Base-by-base conservation (phyloP, 2,113 vertebrate genomes). In the Rhadina sibilatrix region DNA sequence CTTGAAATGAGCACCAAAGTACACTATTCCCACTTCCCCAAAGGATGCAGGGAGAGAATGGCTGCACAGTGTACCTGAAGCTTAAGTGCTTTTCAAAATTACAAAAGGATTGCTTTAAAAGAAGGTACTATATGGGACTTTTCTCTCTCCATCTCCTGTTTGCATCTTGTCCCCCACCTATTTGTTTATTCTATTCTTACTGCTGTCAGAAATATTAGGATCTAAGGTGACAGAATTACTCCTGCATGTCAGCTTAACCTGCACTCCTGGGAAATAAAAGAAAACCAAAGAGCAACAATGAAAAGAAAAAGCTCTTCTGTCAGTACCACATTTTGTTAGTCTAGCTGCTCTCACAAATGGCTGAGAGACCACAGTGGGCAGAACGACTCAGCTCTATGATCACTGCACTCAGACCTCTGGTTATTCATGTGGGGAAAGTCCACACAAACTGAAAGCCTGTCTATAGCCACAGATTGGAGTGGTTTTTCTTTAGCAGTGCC, bases 181-280 rank as follows among this genome's bases (percentile, higher is more conserved):
- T 77, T 90, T 92, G 59, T 70, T 94, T 96, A 93, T 96, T 95
- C 86, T 87, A n/a, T 65, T 80, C 59, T 59, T 86, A 74, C 52
- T 71, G 33, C 83, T 91, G 53, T 24, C 79, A 95, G 63, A 83
- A 89, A 93, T 50, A 87, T 49, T 87, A 75, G 64, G 72, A 94
- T 70, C 83, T 87, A 80, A 72, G 84, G 72, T 80, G 77, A 83
- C 66, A 92, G 57, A 89, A 83, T 63, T 81, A 93, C 76, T 88
- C 61, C 80, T 81, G 86, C 40, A 46, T 60, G 80, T 92, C 93
- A 92, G 37, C 31, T 86, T 54, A 80, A 59, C 61, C 47, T 81
- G 40, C 59, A 83, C 87, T 78, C 92, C 33, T 71, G 64, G 83
- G 87, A 89, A 94, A 94, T 92, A 82, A 87, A 69, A 79, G 42